Percentiles rank a stretch among this genome's conserved stretches.
Evolutionary conservation across 2,888 invertebrate genomes (phyloP).

Genomic region (Heliconius sara): DNA sequence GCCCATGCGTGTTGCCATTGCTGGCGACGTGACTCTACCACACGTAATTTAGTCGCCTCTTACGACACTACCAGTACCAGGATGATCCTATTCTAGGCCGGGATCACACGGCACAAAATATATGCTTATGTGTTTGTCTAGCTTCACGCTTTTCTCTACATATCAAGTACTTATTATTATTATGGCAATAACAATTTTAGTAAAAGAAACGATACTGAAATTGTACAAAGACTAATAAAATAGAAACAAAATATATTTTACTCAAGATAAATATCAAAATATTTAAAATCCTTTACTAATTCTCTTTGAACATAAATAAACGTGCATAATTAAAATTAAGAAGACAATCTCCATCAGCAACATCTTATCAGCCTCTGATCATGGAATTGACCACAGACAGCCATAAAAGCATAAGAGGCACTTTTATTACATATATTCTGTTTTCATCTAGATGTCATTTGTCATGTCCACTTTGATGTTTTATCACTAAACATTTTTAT

Average conservation of each 20-base stretch:
- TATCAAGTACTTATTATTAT: too few species aligned
- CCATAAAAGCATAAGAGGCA: constrained; percentile 73
- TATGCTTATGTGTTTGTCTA: too few species aligned
- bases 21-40: too few species aligned
- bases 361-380: constrained; percentile 48
- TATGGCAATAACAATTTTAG: too few species aligned
- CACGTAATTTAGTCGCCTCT: too few species aligned
- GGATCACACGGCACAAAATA: too few species aligned
- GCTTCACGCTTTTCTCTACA: too few species aligned
- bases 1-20: too few species aligned
- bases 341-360: constrained; percentile 7
- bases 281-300: not conserved
- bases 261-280: not conserved
- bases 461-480: constrained; percentile 78
- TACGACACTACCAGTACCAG: too few species aligned
- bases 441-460: constrained; percentile 79
- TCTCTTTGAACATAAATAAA: not conserved
- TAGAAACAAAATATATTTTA: not conserved
- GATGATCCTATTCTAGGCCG: too few species aligned
- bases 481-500: constrained; percentile 75
- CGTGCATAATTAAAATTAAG: constrained; percentile 19
- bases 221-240: not conserved
- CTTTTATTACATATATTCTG: constrained; percentile 77
- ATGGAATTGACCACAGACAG: constrained; percentile 50
- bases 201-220: too few species aligned